Evolutionary conservation across 2,888 invertebrate genomes (phyloP).

Genomic region (Zaprionus obscuricornis): DNA sequence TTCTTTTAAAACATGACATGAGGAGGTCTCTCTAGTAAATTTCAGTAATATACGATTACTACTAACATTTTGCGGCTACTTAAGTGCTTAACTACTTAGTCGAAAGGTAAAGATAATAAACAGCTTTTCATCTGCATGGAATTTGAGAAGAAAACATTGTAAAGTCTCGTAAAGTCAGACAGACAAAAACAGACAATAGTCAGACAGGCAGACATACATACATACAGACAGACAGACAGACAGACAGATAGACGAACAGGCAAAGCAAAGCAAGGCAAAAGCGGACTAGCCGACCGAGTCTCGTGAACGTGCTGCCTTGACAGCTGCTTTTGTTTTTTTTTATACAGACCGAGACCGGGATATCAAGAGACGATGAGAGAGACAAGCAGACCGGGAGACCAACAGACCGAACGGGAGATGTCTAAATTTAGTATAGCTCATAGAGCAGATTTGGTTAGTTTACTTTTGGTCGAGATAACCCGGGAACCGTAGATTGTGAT

Average conservation of each 20-base stretch:
- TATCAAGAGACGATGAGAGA: too few relatives aligned
- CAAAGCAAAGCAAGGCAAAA: neutral
- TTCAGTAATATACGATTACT: conserved; percentile 41
- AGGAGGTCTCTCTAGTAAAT: conserved; percentile 32
- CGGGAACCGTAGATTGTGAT: conserved; percentile 35
- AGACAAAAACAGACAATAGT: neutral
- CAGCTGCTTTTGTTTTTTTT: conserved; percentile 31
- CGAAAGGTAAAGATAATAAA: conserved; percentile 57
- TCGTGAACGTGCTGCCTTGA: conserved; percentile 66
- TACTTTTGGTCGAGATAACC: conserved; percentile 45
- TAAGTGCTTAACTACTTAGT: conserved; percentile 26
- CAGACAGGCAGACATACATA: neutral
- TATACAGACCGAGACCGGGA: too few relatives aligned
- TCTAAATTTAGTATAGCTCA: conserved; percentile 63
- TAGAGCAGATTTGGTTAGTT: conserved; percentile 51
- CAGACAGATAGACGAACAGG: neutral
- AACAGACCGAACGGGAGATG: conserved; percentile 15
- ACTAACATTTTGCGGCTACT: conserved; percentile 44
- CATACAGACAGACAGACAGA: neutral
- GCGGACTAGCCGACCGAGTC: conserved; percentile 32
- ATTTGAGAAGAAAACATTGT: conserved; percentile 46
- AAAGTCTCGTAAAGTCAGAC: conserved; percentile 25
- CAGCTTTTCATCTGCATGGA: conserved; percentile 52
- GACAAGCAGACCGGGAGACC: conserved; percentile 23
- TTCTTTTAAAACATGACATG: conserved; percentile 34